Conservation (phyloP, 2,113 vertebrate species). For the Myotis yumanensis region DNA sequence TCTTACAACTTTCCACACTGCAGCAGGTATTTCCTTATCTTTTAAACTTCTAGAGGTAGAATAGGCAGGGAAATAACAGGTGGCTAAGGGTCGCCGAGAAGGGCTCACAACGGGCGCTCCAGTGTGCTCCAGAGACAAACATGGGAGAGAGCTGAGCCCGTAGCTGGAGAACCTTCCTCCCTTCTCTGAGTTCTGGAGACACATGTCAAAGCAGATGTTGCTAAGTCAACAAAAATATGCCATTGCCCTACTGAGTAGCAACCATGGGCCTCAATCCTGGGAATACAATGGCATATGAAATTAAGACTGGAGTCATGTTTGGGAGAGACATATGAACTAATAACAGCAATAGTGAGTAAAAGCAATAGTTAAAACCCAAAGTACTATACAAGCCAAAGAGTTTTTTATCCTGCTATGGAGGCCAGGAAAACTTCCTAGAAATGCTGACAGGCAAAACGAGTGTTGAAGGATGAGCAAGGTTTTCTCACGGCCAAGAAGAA, state of each 20-base stretch:
- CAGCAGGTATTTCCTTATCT: not conserved
- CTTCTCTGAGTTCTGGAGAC: not conserved
- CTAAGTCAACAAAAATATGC: not conserved
- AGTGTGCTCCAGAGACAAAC: not conserved
- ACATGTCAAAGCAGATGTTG: not conserved
- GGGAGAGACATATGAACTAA: not conserved
- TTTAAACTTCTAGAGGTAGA: not conserved
- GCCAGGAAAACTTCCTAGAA: not conserved
- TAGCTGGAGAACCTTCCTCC: not conserved
- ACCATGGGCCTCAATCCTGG: not conserved
- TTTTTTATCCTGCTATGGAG: not conserved
- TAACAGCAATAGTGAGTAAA: not conserved
- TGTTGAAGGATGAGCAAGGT: not conserved
- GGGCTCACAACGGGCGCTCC: accelerated
- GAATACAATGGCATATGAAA: not conserved
- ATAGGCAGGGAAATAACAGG: not conserved
- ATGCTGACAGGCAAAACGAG: not conserved
- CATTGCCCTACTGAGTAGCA: not conserved
- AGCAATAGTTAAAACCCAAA: not conserved
- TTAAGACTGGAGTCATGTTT: not conserved
- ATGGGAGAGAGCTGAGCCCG: not conserved
- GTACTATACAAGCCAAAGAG: not conserved
- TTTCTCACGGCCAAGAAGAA: not conserved
- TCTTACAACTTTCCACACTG: not conserved
- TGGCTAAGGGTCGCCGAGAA: not conserved